A percentile compares a stretch with the other conserved stretches of the same genome.
Evolutionary conservation across 1,140 invertebrate genomes (phyloP).

Genomic region (Drosophila gunungcola): DNA sequence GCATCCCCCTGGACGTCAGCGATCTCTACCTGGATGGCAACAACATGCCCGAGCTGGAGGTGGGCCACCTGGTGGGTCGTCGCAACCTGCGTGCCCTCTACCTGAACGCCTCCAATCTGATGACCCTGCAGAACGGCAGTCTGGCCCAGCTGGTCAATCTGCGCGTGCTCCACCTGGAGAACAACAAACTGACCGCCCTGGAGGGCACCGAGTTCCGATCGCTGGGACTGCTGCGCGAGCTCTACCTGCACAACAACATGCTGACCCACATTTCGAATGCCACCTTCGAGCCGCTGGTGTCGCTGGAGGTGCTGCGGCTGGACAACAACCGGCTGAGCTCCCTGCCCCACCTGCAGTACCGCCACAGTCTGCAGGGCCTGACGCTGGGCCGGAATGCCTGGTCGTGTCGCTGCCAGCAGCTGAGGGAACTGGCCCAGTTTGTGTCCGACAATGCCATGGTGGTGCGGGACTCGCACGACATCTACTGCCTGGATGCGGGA

Average conservation of each 20-base stretch:
- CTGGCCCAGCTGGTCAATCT: conserved; percentile 92
- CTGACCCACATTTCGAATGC: conserved; percentile 91
- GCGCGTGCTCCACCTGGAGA: conserved; percentile 92
- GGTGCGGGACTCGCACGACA: conserved; percentile 90
- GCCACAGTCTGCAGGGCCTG: conserved; percentile 88
- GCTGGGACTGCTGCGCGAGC: conserved; percentile 90
- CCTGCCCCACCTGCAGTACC: conserved; percentile 78
- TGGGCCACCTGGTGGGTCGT: conserved; percentile 93
- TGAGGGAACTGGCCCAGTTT: conserved; percentile 93
- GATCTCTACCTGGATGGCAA: conserved; percentile 96
- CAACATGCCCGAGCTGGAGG: conserved; percentile 91
- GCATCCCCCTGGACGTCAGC: conserved; percentile 95
- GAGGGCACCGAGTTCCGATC: conserved; percentile 94
- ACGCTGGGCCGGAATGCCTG: conserved; percentile 93
- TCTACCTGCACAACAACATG: conserved; percentile 94
- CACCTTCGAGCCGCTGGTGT: conserved; percentile 91
- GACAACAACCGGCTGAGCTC: conserved; percentile 93
- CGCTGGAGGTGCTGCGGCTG: conserved; percentile 91
- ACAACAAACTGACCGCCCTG: conserved; percentile 91
- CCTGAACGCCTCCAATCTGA: conserved; percentile 92
- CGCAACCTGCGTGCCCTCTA: conserved; percentile 93
- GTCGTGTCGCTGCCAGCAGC: conserved; percentile 95
- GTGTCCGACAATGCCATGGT: conserved; percentile 92
- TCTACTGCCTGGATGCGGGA: conserved; percentile 93
- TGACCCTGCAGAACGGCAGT: conserved; percentile 93